Base-by-base conservation (phyloP, 2,113 vertebrate genomes). In the Geococcyx californianus region DNA sequence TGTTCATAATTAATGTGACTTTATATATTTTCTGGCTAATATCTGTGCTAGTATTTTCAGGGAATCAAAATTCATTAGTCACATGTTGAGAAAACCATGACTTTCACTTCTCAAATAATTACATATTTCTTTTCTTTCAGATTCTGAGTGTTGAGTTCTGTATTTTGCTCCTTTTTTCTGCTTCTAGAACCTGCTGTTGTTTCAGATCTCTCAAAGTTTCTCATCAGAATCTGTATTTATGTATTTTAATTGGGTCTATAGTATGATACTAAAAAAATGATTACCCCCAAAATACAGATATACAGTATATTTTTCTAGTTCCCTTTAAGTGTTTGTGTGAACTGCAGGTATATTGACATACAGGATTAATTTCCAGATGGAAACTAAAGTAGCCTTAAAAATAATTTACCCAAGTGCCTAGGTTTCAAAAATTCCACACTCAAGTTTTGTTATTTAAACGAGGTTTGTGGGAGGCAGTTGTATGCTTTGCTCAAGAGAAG, bases 401-500 rank as follows among this genome's bases (percentile, higher is more conserved):
- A 49, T 56, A 73, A 87, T 47, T 60, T 29, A 45, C 45, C n/a
- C 0, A 1, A 51, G 84, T 2, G 1, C n/a, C 44, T 67, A 25
- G 23, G 26, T 89, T 86, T 90, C 31, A 74, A 14, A n/a, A 90
- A 6, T 20, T 83, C 47, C 42, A 25, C 52, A 10, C 33, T 58
- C 9, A 24, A 33, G n/a, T 54, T 49, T 54, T 66, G 20, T 77
- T 77, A 58, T 90, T 84, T 49, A 75, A 59, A 44, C 77, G 19
- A 72, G 26, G 31, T 72, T 81, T 5, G 52, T 84, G 55, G 68
- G 36, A 92, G 55, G 82, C n/a, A 77, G 13, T 76, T 34, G 7
- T 78, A 8, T 36, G 23, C 73, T 38, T 94, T 95, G 76, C 94
- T 54, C 79, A 92, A 94, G 64, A 95, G 92, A 90, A 66, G 96